A percentile compares a stretch with the other conserved stretches of the same genome.
These are phyloP conservation scores for Lophotis ruficrista DNA, from an alignment of 2,113 vertebrate species.

Conservation along the genomic window DNA sequence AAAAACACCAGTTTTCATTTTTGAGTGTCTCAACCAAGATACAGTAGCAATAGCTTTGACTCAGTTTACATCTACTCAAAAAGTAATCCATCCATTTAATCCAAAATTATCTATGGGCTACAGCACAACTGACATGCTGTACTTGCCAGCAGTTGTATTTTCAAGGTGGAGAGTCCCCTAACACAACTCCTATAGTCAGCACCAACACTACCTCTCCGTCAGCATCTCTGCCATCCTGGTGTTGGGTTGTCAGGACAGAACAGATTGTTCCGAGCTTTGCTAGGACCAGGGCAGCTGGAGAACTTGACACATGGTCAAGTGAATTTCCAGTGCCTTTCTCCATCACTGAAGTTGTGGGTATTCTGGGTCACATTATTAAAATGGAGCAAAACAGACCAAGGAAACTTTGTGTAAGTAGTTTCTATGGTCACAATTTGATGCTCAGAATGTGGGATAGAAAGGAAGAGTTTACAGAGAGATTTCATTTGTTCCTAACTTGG, in stretches of 20 bases:
- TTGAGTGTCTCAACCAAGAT: background rate
- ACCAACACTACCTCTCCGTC: background rate
- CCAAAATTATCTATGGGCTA: background rate
- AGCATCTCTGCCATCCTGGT: background rate
- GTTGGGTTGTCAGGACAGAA: background rate
- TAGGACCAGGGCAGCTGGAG: background rate
- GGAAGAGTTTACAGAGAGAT: background rate
- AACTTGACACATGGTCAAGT: background rate
- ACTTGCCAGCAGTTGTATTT: background rate
- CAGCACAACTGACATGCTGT: background rate
- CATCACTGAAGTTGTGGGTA: accelerated
- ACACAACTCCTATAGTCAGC: background rate
- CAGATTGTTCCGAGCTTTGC: background rate
- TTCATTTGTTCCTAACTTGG: constrained; percentile 19
- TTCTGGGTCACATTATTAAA: background rate
- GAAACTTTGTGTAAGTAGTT: background rate
- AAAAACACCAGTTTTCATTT: background rate
- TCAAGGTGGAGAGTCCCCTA: background rate
- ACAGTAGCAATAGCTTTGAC: background rate
- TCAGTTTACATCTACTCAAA: background rate
- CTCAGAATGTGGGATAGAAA: background rate
- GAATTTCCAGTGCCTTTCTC: background rate
- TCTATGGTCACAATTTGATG: background rate
- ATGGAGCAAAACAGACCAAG: background rate
- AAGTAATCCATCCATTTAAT: background rate